Conservation (phyloP, 1,140 invertebrate species). For the Trichogramma pretiosum region DNA sequence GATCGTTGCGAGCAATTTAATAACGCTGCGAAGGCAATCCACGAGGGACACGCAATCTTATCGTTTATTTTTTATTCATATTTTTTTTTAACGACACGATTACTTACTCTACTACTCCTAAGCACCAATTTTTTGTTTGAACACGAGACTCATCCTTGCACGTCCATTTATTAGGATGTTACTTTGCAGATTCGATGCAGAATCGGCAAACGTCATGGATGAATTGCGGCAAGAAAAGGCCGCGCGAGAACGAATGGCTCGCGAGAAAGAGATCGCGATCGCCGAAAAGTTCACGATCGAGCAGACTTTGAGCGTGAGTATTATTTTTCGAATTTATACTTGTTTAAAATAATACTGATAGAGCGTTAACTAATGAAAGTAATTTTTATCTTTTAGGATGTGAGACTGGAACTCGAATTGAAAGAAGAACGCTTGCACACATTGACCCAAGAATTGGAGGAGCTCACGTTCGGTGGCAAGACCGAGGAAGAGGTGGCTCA, state of each 20-base stretch:
- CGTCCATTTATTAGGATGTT: too few relatives aligned
- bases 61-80: too few relatives aligned
- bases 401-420: constrained; percentile 75
- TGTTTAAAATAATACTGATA: constrained; percentile 4
- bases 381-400: too few relatives aligned
- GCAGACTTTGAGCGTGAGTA: constrained; percentile 73
- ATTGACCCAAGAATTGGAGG: constrained; percentile 74
- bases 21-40: too few relatives aligned
- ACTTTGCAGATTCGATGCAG: constrained; percentile 77
- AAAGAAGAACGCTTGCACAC: constrained; percentile 73
- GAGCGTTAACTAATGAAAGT: too few relatives aligned
- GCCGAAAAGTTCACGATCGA: constrained; percentile 81
- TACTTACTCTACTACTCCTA: too few relatives aligned
- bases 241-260: constrained; percentile 65
- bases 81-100: too few relatives aligned
- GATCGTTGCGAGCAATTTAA: too few relatives aligned
- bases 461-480: constrained; percentile 69
- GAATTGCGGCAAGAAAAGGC: constrained; percentile 71
- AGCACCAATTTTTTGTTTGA: too few relatives aligned
- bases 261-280: constrained; percentile 73
- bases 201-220: constrained; percentile 73
- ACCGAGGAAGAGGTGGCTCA: constrained; percentile 79
- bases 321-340: too few relatives aligned
- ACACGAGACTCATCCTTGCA: too few relatives aligned
- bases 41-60: too few relatives aligned